Percentiles rank a stretch among this genome's conserved stretches.
Evolutionary conservation across 2,797 vertebrate genomes (phyloP).

Genomic region (Pteronotus mesoamericanus): DNA sequence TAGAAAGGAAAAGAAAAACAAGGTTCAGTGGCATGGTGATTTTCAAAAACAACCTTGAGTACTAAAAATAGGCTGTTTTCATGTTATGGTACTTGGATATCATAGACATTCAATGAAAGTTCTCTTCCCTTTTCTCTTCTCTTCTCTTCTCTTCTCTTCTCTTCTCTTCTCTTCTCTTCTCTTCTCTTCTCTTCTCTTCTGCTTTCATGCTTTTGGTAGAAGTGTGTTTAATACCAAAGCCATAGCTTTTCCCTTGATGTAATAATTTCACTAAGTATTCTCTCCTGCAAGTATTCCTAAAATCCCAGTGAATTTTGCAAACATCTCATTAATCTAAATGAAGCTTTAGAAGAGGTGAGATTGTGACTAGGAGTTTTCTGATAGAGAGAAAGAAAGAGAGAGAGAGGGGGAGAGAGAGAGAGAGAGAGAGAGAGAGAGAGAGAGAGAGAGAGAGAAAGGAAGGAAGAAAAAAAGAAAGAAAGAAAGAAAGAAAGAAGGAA

Average conservation of each 20-base stretch:
- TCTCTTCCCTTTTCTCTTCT: too few relatives aligned
- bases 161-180: too few relatives aligned
- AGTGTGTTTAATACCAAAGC: background rate
- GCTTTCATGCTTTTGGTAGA: background rate
- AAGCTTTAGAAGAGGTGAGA: background rate
- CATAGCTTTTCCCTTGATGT: background rate
- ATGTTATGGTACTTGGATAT: conserved; percentile 6
- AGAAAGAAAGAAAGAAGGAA: too few relatives aligned
- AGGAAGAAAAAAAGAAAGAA: too few relatives aligned
- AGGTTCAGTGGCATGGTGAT: background rate
- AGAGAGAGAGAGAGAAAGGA: too few relatives aligned
- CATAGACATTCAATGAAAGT: background rate
- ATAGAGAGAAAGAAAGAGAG: background rate
- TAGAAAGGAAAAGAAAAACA: background rate
- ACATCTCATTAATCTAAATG: background rate
- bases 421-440: too few relatives aligned
- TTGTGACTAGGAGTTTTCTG: background rate
- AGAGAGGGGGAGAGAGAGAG: too few relatives aligned
- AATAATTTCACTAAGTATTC: background rate
- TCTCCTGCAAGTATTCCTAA: background rate
- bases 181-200: too few relatives aligned
- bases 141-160: too few relatives aligned
- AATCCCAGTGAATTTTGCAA: background rate
- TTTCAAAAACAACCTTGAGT: conserved; percentile 37
- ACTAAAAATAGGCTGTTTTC: conserved; percentile 57